Conservation (phyloP, 2,113 vertebrate genomes). For the Dermatemys mawii region DNA sequence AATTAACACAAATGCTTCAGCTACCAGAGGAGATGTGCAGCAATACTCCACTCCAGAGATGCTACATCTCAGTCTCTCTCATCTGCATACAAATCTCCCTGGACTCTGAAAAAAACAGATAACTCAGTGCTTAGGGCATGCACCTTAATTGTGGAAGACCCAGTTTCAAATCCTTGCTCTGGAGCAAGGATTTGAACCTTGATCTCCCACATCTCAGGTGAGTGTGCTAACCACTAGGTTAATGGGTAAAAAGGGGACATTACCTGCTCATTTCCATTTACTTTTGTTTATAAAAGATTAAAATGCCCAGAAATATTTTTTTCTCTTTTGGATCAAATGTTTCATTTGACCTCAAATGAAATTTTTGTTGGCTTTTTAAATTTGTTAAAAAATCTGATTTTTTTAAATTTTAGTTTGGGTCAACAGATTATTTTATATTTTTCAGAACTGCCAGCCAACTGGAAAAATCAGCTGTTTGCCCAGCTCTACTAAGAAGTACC, state of each 20-base stretch:
- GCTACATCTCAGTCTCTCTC: too few relatives aligned
- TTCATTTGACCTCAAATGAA: neutral
- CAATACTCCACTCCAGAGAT: too few relatives aligned
- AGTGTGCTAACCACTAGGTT: neutral
- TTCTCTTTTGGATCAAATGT: neutral
- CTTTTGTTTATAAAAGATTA: neutral
- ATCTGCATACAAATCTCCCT: too few relatives aligned
- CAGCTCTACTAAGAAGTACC: neutral
- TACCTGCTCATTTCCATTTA: neutral
- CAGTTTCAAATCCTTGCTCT: neutral
- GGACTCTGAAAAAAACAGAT: neutral
- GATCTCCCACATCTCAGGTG: neutral
- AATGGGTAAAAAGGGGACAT: neutral
- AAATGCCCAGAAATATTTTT: neutral
- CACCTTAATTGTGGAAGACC: neutral
- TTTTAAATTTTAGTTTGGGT: neutral
- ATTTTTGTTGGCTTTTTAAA: neutral
- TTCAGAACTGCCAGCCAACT: neutral
- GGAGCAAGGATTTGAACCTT: neutral
- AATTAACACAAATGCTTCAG: neutral
- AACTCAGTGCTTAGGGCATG: neutral
- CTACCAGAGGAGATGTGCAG: too few relatives aligned
- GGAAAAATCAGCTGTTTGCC: neutral
- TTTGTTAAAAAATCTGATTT: neutral
- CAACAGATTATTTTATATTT: neutral